Conservation (phyloP, 2,113 vertebrate genomes). For the Sinocyclocheilus anshuiensis region DNA sequence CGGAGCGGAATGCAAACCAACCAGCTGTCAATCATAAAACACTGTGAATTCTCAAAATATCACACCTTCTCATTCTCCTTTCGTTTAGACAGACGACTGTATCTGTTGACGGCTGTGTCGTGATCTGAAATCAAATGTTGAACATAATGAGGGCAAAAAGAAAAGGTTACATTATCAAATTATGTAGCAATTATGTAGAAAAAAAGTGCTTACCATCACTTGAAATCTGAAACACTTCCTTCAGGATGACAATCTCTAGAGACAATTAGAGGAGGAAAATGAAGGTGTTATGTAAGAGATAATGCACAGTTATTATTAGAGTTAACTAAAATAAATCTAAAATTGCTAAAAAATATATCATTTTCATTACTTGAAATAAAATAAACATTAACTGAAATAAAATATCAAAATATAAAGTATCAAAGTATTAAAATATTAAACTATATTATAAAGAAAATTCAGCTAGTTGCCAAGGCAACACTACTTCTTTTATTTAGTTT, state of each 20-base stretch:
- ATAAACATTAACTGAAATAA: too few species aligned
- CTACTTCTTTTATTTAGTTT: too few species aligned
- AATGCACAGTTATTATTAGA: background rate
- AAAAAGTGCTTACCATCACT: slow-evolving; percentile 85
- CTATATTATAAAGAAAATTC: too few species aligned
- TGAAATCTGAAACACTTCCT: slow-evolving; percentile 97
- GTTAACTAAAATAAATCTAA: too few species aligned
- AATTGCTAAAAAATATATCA: too few species aligned
- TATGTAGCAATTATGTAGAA: background rate
- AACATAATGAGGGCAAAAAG: background rate
- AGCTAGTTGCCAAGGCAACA: too few species aligned
- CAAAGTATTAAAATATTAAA: too few species aligned
- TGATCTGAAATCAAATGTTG: slow-evolving; percentile 78
- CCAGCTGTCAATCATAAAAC: background rate
- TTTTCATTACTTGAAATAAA: too few species aligned
- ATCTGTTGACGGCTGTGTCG: slow-evolving; percentile 90
- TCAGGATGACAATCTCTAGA: slow-evolving; percentile 93
- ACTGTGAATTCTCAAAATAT: background rate
- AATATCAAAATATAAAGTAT: too few species aligned
- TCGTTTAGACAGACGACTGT: slow-evolving; percentile 93
- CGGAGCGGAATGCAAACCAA: background rate
- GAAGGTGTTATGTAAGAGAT: background rate
- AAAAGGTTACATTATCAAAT: background rate
- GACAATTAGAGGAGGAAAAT: slow-evolving; percentile 28
- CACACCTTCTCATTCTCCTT: slow-evolving; percentile 95